Percentiles rank a stretch among this genome's conserved stretches.
Conservation (phyloP, 2,888 invertebrate genomes). For the Ferdinandea cuprea region DNA sequence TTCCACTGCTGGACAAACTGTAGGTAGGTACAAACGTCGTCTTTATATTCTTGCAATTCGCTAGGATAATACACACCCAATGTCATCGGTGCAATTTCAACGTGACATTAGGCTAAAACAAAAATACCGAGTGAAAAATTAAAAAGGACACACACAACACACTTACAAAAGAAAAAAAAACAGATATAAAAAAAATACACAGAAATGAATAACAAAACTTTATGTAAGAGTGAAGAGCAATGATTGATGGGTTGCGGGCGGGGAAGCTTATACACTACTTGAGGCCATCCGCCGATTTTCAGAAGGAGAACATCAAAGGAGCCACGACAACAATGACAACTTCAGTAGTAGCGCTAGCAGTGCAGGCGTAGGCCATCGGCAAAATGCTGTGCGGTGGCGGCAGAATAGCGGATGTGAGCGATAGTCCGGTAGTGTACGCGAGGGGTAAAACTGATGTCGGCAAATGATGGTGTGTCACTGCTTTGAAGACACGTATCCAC, state of each 20-base stretch:
- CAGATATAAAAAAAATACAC: constrained; percentile 1
- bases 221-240: constrained; percentile 36
- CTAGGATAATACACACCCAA: constrained; percentile 22
- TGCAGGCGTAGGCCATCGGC: constrained; percentile 45
- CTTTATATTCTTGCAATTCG: constrained; percentile 17
- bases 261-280: constrained; percentile 42
- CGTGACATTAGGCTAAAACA: constrained; percentile 20
- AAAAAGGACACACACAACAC: constrained; percentile 43
- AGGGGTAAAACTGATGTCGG: constrained; percentile 49
- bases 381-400: constrained; percentile 4
- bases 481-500: constrained; percentile 51
- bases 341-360: constrained; percentile 53
- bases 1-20: constrained; percentile 22
- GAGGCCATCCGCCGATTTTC: constrained; percentile 65
- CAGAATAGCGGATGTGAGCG: constrained; percentile 38
- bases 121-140: constrained; percentile 53
- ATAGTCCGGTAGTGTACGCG: constrained; percentile 44
- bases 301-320: constrained; percentile 60
- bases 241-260: constrained; percentile 61
- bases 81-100: constrained; percentile 13
- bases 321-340: constrained; percentile 60
- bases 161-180: constrained; percentile 12
- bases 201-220: constrained; percentile 10
- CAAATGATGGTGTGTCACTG: constrained; percentile 61
- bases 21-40: neutral